phyloP scores from a whole-genome alignment of 2,888 invertebrate genomes.

The Danaus chrysippus region DNA sequence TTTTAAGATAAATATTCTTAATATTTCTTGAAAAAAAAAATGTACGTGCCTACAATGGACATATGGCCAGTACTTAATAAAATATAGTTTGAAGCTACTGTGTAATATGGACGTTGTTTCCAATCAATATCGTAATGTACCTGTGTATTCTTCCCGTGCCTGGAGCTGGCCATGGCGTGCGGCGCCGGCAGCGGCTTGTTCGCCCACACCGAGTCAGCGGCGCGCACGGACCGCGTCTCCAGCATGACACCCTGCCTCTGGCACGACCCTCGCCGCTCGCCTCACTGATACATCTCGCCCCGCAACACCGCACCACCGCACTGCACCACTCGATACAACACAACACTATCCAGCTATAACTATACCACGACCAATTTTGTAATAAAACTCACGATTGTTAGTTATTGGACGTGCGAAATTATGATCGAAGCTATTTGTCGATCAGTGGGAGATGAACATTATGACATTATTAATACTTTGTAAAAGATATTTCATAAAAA shows the following conservation, averaged over 20 bases:
- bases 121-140: conserved; percentile 39
- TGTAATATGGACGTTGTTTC: conserved; percentile 7
- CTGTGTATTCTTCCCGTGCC: conserved; percentile 86
- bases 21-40: too few species aligned
- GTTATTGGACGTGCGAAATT: conserved; percentile 61
- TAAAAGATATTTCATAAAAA: conserved; percentile 15
- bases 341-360: conserved; percentile 29
- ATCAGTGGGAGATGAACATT: conserved; percentile 50
- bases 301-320: conserved; percentile 52
- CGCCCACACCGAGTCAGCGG: conserved; percentile 85
- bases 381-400: conserved; percentile 54
- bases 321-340: conserved; percentile 43
- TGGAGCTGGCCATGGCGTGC: conserved; percentile 76
- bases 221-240: conserved; percentile 86
- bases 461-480: conserved; percentile 28
- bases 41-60: too few species aligned
- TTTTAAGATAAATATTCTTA: too few species aligned
- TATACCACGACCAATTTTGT: conserved; percentile 31
- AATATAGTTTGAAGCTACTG: background rate
- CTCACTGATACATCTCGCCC: conserved; percentile 61
- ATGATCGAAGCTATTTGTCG: conserved; percentile 55
- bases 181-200: conserved; percentile 80
- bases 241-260: conserved; percentile 79
- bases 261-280: conserved; percentile 44
- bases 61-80: background rate